Percentiles rank a stretch among this genome's conserved stretches.
Evolutionary conservation across 2,888 invertebrate species (phyloP).

Genomic region (Pristionchus maxplancki): DNA sequence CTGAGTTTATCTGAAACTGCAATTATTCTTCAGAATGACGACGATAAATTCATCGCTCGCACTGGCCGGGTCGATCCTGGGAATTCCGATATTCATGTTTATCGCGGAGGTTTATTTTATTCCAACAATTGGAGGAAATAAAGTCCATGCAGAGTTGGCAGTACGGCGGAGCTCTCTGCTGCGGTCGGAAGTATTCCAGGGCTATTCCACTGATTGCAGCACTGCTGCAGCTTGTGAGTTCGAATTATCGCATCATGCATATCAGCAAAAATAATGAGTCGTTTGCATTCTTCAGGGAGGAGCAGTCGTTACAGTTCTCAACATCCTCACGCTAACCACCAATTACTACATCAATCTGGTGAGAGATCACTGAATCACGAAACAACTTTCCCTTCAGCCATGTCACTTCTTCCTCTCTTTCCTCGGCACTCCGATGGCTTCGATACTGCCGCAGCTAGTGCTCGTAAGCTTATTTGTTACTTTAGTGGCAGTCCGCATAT

Average conservation of each 20-base stretch:
- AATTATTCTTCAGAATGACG: background rate
- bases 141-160: background rate
- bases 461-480: background rate
- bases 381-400: background rate
- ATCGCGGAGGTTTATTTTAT: background rate
- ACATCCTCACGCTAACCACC: background rate
- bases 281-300: background rate
- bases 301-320: background rate
- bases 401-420: background rate
- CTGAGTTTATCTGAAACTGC: background rate
- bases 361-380: background rate
- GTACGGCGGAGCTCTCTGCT: background rate
- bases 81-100: background rate
- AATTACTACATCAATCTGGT: background rate
- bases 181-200: background rate
- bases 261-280: too few species aligned
- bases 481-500: too few species aligned
- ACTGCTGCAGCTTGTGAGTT: background rate
- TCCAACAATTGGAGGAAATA: background rate
- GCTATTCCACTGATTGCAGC: background rate
- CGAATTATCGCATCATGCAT: background rate
- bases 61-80: background rate
- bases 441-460: conserved; percentile 5
- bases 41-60: conserved; percentile 11
- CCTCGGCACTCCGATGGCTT: conserved; percentile 15